These are phyloP conservation scores for Tylochromis polylepis DNA, from an alignment of 2,113 vertebrate species.

Conservation along the genomic window DNA sequence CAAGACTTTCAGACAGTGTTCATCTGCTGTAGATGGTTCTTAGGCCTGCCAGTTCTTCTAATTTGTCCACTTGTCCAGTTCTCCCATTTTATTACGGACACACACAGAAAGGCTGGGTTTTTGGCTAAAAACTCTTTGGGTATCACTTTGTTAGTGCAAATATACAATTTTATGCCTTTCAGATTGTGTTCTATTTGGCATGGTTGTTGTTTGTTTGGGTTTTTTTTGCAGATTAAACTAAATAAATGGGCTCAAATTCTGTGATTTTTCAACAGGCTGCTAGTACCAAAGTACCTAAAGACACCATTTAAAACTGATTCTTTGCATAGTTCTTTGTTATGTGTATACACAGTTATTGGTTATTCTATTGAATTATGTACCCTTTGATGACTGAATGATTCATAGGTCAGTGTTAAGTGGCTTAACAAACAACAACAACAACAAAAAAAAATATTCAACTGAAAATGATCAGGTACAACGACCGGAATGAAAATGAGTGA, in stretches of 20 bases:
- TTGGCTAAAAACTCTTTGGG: neutral
- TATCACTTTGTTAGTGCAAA: neutral
- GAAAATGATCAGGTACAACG: neutral
- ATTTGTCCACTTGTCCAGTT: neutral
- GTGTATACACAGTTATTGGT: neutral
- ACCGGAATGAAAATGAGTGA: neutral
- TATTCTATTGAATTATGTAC: neutral
- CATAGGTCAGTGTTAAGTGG: neutral
- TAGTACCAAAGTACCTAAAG: neutral
- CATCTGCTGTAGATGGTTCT: neutral
- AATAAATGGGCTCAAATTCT: neutral
- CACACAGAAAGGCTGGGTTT: neutral
- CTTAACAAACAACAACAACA: neutral
- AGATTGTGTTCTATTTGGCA: neutral
- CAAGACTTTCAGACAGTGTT: neutral
- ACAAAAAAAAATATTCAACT: neutral
- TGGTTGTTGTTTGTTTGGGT: neutral
- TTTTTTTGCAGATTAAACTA: too few relatives aligned
- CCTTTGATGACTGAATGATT: neutral
- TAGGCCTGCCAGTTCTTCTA: neutral
- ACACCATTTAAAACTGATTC: neutral
- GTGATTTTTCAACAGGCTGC: neutral
- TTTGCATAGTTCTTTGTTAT: neutral
- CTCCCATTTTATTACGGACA: neutral
- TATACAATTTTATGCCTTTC: neutral